Evolutionary conservation across 2,888 invertebrate genomes (phyloP).

Genomic region (Alcis repandata): DNA sequence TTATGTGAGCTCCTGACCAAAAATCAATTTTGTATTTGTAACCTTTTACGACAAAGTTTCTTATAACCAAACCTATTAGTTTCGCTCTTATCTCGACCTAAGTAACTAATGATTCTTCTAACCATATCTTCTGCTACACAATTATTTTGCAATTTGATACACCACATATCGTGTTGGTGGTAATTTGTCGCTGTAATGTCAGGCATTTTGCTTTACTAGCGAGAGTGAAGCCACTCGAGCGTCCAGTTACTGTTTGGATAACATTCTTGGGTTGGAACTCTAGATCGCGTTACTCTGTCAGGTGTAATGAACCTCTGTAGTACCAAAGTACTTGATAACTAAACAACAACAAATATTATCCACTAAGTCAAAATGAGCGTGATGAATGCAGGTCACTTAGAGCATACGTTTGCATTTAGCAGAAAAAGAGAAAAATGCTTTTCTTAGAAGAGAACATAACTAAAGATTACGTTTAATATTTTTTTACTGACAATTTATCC

Average conservation of each 20-base stretch:
- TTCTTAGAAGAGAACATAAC: no score
- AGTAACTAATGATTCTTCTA: neutral
- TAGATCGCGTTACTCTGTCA: constrained; percentile 14
- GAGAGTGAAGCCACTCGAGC: constrained; percentile 47
- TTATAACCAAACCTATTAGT: neutral
- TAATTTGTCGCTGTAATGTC: constrained; percentile 30
- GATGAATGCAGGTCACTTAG: no score
- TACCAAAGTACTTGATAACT: no score
- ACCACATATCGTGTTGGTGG: constrained; percentile 20
- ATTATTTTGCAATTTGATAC: constrained; percentile 18
- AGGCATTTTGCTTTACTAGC: constrained; percentile 29
- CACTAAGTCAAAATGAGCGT: no score
- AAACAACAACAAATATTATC: no score
- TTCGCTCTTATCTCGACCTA: neutral
- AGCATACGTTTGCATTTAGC: no score
- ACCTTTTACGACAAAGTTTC: neutral
- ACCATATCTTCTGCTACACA: neutral
- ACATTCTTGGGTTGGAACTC: constrained; percentile 40
- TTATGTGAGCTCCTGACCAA: neutral
- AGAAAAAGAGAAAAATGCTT: no score
- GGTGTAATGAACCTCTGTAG: no score
- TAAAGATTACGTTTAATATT: no score
- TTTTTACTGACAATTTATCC: no score
- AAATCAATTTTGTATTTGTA: neutral
- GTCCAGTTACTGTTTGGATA: constrained; percentile 42